Base-by-base conservation (phyloP, 1,140 invertebrate genomes). In the Subanguina moxae region DNA sequence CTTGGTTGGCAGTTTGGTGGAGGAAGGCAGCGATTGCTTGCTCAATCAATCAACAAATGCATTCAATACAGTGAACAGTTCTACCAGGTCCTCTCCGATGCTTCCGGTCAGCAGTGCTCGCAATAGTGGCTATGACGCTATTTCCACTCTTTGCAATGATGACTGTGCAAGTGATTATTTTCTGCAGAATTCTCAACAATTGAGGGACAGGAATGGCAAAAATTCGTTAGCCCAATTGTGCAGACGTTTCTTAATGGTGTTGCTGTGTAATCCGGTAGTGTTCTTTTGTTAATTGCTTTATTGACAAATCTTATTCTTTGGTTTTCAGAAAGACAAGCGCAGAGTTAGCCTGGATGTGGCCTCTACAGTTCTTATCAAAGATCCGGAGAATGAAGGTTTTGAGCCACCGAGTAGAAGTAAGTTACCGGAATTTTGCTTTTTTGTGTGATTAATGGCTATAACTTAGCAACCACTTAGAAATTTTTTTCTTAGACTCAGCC, bases 191-290 rank as follows among this genome's bases (percentile, higher is more conserved):
- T 52, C 48, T 52, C 48, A 52, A 38, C 32, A 38, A 52, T 21
- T 52, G n/a, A 19, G 77, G 9, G 78, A 80, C 23, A 45, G 80
- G 42, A 68, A 76, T 43, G 79, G 79, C 13, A 76, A 76, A 30
- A 81, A 81, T 63, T 81, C 78, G 15, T 64, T 81, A 43, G 79
- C 80, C 13, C 76, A 81, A 52, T 46, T 81, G 5, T 81, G 79
- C 52, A 72, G 80, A 52, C 62, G 79, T 13, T 81, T 81, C 68
- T 59, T 81, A 28, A 81, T 81, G 79, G 80, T 81, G 7, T 38
- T 80, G 19, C 46, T 80, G 38, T 76, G 80, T 58, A 78, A 82
- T 74, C 77, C 77, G 23, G 76, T 78, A 42, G 65, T n/a, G 77
- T 64, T 5, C 23, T n/a, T 15, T 1, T 19, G 3, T 21, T 15